A percentile compares a stretch with the other conserved stretches of the same genome.
Evolutionary conservation across 2,113 vertebrate genomes (phyloP).

Genomic region (Clarias magur): DNA sequence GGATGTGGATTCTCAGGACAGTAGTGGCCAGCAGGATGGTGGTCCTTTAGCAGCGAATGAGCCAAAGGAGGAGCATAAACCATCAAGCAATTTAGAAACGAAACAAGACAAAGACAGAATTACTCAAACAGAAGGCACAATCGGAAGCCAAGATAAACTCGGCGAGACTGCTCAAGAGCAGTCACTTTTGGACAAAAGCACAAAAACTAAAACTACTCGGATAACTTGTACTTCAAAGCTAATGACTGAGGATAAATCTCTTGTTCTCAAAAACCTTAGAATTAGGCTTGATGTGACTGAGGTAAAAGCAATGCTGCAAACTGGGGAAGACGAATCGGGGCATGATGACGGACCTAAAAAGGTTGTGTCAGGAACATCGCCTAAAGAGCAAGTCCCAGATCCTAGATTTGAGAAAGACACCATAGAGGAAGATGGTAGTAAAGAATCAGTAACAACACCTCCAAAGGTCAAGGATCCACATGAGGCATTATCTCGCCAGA

Average conservation of each 20-base stretch:
- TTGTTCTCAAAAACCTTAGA: conserved; percentile 81
- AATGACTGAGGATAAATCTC: conserved; percentile 71
- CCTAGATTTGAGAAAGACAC: conserved; percentile 64
- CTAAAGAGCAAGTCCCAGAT: conserved; percentile 70
- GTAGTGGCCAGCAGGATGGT: conserved; percentile 58
- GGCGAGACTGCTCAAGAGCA: conserved; percentile 73
- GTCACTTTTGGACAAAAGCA: conserved; percentile 69
- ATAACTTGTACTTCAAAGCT: conserved; percentile 75
- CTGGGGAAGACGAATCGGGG: conserved; percentile 74
- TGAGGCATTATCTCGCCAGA: conserved; percentile 79
- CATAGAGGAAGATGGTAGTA: conserved; percentile 63
- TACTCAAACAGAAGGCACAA: conserved; percentile 56
- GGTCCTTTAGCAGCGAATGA: conserved; percentile 58
- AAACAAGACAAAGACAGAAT: conserved; percentile 63
- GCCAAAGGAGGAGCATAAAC: conserved; percentile 71
- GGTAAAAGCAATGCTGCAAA: conserved; percentile 76
- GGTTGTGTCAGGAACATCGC: conserved; percentile 55
- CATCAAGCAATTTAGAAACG: conserved; percentile 52
- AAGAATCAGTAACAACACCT: conserved; percentile 62
- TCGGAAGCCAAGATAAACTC: conserved; percentile 63
- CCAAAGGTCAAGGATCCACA: conserved; percentile 67
- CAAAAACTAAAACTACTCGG: conserved; percentile 81
- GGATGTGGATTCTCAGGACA: conserved; percentile 59
- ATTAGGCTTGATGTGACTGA: conserved; percentile 79
- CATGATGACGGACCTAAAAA: conserved; percentile 66